Conservation (phyloP, 2,797 vertebrate genomes). For the Psittacula echo region DNA sequence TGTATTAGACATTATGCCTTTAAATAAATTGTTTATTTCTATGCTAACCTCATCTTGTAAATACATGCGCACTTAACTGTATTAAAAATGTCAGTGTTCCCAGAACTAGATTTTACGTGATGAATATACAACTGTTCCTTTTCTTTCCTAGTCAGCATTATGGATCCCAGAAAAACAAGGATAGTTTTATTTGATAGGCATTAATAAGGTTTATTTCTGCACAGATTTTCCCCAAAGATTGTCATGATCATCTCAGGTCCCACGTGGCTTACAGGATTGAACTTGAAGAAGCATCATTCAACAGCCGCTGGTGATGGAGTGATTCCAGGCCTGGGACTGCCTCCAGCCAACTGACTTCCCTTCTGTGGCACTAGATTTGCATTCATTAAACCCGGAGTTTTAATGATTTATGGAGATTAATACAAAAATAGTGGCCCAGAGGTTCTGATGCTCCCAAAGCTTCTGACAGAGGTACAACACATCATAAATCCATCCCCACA, state of each 20-base stretch:
- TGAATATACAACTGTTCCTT: neutral
- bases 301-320: neutral
- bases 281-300: neutral
- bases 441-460: constrained; percentile 16
- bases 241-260: neutral
- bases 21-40: constrained; percentile 26
- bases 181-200: neutral
- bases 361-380: neutral
- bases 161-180: neutral
- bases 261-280: neutral
- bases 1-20: neutral
- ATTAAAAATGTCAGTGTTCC: constrained; percentile 36
- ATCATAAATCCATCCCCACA: neutral
- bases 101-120: neutral
- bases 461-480: neutral
- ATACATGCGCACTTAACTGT: neutral
- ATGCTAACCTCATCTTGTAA: constrained; percentile 1
- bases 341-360: neutral
- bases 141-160: neutral
- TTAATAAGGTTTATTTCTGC: neutral
- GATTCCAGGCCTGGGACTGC: neutral
- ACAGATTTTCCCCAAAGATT: neutral
- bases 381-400: constrained; percentile 26
- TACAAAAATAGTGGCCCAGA: neutral
- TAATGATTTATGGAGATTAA: constrained; percentile 39